Conservation (phyloP, 2,797 vertebrate species). For the Astyanax mexicanus region DNA sequence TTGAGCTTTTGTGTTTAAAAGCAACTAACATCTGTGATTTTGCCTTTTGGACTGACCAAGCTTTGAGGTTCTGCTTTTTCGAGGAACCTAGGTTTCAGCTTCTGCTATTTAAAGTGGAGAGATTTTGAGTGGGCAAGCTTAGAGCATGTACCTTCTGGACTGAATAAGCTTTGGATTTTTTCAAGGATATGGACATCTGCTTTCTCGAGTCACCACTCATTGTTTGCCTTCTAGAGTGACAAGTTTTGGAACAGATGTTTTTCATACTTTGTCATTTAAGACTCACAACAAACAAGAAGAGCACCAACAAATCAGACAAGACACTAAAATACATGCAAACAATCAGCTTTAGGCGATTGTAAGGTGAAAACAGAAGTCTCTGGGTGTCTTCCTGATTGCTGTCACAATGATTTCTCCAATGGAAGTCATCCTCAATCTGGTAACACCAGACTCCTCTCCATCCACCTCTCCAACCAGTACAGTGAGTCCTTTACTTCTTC, state of each 20-base stretch:
- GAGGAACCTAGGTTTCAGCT: too few relatives aligned
- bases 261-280: too few relatives aligned
- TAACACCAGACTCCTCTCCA: constrained; percentile 74
- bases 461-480: constrained; percentile 62
- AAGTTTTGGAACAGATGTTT: neutral
- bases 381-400: neutral
- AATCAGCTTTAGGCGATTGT: neutral
- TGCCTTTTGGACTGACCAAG: neutral
- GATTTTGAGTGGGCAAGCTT: too few relatives aligned
- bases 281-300: too few relatives aligned
- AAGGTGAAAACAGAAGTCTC: neutral
- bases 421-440: constrained; percentile 82
- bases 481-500: constrained; percentile 71
- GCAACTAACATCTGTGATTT: too few relatives aligned
- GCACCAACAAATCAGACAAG: neutral
- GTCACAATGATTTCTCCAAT: constrained; percentile 63
- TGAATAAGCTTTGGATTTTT: too few relatives aligned
- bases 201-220: too few relatives aligned
- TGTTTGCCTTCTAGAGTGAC: neutral
- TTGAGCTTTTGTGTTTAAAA: too few relatives aligned
- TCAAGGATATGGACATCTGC: too few relatives aligned
- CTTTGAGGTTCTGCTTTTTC: too few relatives aligned
- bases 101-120: too few relatives aligned
- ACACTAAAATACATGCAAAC: neutral
- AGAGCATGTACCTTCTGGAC: too few relatives aligned